Base-by-base conservation (phyloP, 2,113 vertebrate species). In the Phaethornis superciliosus region DNA sequence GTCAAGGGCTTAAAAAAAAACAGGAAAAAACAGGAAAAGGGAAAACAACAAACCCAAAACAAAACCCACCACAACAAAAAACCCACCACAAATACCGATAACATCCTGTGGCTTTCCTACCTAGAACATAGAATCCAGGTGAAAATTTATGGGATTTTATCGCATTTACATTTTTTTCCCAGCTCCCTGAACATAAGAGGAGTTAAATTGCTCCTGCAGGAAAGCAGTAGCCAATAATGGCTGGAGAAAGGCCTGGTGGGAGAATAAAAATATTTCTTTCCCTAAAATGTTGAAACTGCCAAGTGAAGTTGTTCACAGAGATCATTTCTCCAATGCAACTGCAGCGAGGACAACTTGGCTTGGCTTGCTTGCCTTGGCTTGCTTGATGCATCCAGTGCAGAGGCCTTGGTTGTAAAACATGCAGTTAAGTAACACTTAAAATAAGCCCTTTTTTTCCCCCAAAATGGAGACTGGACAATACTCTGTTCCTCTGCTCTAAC, bases 221-320 rank as follows among this genome's bases (percentile, higher is more conserved):
- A 44, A 54, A 85, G 89, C 71, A 79, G 85, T 79, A 68, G 77
- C 89, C 89, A 92, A 24, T n/a, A 75, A 46, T 4, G 63, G 59
- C 69, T 85, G 70, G 28, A 93, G 84, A 82, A 55, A 47, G 63
- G 70, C 69, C 91, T 69, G 67, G n/a, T 65, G 84, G 76, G 84
- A 92, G 87, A 85, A 76, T 33, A 72, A 60, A 89, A 94, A 64
- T 37, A 69, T 65, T 92, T 85, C 23, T 60, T 64, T 44, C 59
- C 86, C 77, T 32, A 87, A 76, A 79, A 51, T 2, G n/a, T 28
- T 44, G 37, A 40, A 42, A 56, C 32, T 75, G 80, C 88, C 90
- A 93, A 93, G 74, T 60, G 26, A 27, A 94, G 87, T 84, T 63
- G 86, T 95, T 90, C 88, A 77, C 4, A 63, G 84, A 89, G 77